These are phyloP conservation scores for Saccopteryx leptura DNA, from an alignment of 2,113 vertebrate species.

Conservation along the genomic window DNA sequence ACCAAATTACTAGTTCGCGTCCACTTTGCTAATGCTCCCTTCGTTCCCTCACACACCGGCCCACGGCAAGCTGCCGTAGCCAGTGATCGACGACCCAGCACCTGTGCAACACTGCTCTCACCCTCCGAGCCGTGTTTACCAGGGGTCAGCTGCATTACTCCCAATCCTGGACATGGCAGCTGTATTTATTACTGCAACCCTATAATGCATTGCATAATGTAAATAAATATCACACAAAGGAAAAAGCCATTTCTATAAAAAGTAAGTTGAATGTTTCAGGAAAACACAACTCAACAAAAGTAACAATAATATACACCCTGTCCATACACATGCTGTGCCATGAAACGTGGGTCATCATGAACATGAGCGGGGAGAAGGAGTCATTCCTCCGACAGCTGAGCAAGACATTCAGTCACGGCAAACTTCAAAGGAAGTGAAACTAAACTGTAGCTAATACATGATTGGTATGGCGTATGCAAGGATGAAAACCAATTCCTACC, in stretches of 20 bases:
- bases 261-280: background rate
- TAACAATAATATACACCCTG: background rate
- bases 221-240: background rate
- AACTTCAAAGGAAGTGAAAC: constrained; percentile 34
- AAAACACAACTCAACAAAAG: background rate
- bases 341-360: background rate
- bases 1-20: background rate
- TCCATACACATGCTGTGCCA: background rate
- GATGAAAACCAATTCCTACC: background rate
- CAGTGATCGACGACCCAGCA: background rate
- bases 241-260: constrained; percentile 7
- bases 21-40: background rate
- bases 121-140: background rate
- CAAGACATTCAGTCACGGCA: background rate
- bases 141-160: background rate
- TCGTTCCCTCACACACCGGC: background rate
- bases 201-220: background rate
- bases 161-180: background rate
- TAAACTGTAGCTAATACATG: background rate
- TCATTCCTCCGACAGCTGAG: background rate
- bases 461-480: background rate
- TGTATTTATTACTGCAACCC: background rate
- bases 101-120: background rate
- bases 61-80: background rate
- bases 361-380: background rate